Evolutionary conservation across 1,140 invertebrate species (phyloP).

Genomic region (Plodia interpunctella): DNA sequence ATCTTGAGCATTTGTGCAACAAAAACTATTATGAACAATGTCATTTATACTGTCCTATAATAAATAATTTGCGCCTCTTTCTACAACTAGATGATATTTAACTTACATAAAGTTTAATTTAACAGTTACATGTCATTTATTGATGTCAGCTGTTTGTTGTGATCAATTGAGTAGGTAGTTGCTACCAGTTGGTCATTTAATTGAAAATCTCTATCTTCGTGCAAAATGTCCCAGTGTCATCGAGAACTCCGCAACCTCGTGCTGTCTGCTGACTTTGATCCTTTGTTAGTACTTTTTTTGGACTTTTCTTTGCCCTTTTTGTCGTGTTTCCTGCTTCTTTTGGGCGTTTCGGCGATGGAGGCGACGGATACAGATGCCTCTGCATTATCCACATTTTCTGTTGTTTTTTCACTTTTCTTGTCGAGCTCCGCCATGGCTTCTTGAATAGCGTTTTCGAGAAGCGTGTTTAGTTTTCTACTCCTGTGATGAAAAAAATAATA

Average conservation of each 20-base stretch:
- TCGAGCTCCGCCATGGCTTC: constrained; percentile 92
- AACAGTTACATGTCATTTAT: not conserved
- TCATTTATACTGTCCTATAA: too few relatives aligned
- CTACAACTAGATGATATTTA: too few relatives aligned
- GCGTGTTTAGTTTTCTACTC: constrained; percentile 92
- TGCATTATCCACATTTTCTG: constrained; percentile 6
- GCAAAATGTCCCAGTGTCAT: constrained; percentile 31
- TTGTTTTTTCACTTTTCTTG: constrained; percentile 62
- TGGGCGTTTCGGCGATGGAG: constrained; percentile 40
- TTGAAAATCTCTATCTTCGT: not conserved
- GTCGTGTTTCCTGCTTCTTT: constrained; percentile 39
- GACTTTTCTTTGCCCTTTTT: constrained; percentile 29
- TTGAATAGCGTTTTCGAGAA: constrained; percentile 92
- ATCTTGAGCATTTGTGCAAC: too few relatives aligned
- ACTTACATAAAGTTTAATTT: too few relatives aligned
- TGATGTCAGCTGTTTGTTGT: too few relatives aligned
- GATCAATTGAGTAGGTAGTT: not conserved
- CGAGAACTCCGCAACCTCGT: constrained; percentile 51
- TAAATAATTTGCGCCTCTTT: too few relatives aligned
- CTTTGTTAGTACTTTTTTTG: not conserved
- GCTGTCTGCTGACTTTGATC: constrained; percentile 23
- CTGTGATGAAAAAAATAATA: constrained; percentile 64
- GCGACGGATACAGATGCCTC: constrained; percentile 16
- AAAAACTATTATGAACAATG: too few relatives aligned
- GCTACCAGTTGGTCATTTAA: not conserved